Evolutionary conservation across 2,888 invertebrate genomes (phyloP), one percentile per base, ranked within the genome.

Genomic region (Hypomecis punctinalis): DNA sequence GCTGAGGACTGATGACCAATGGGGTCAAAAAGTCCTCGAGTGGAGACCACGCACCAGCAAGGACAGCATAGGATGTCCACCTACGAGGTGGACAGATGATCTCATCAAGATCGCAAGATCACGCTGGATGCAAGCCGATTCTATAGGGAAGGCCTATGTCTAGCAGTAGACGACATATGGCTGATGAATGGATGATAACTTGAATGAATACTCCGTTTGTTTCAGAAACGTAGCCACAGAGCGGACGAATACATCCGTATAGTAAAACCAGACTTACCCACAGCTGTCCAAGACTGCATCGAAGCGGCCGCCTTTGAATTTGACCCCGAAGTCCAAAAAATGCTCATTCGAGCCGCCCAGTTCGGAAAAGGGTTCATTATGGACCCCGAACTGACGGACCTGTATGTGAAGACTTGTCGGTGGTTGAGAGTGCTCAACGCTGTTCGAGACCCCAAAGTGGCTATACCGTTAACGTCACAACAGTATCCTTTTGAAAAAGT

Each of bases 301-400:
- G 96, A 97, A 79, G 98, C 98, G 0, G 98, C 99, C 0, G 96
- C 97, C 5, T 97, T 97, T 84, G 98, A 99, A 85, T 98, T 97
- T 88, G 95, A 96, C 79, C 94, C 97, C 0, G 95, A 96, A 49
- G 96, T 97, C 0, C 99, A 99, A 88, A 98, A 98, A 87, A 95
- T 96, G 92, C 92, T 99, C 10, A 95, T 99, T 65, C 94, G 96
- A 80, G 98, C 99, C 8, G 98, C 99, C 0, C 97, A 98, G 82
- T 99, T 98, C 91, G 99, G 99, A 6, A 99, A 98, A 90, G 97
- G 97, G 57, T 99, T 99, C 83, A 94, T 98, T 56, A 94, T 95
- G 37, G 96, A 95, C 65, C 94, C 95, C 48, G 94, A 95, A 81
- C 94, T 97, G 0, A 92, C 92, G 0, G 96, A 97, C 71, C 94